Percentiles rank a stretch among this genome's conserved stretches.
Conservation (phyloP, 1,140 invertebrate genomes). For the Drosophila busckii region DNA sequence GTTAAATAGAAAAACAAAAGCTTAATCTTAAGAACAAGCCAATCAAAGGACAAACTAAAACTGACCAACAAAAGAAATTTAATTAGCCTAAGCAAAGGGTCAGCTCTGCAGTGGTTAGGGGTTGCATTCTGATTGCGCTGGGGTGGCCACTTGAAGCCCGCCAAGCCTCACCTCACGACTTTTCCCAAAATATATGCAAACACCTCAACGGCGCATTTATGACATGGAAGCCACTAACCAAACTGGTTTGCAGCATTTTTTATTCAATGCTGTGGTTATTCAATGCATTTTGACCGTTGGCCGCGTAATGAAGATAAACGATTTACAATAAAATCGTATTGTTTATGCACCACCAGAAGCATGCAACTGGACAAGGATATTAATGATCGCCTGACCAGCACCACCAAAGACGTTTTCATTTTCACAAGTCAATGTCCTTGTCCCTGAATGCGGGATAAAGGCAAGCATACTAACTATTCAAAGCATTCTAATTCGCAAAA, state of each 20-base stretch:
- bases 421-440: constrained; percentile 20
- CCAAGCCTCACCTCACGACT: no score
- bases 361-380: constrained; percentile 47
- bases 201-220: constrained; percentile 41
- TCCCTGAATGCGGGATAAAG: constrained; percentile 25
- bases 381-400: constrained; percentile 53
- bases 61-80: constrained; percentile 58
- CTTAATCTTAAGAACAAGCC: constrained; percentile 66
- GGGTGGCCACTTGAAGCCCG: constrained; percentile 61
- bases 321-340: constrained; percentile 70
- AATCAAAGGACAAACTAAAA: constrained; percentile 73
- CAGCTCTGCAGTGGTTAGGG: constrained; percentile 45
- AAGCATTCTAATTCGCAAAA: no score
- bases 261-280: constrained; percentile 41
- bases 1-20: constrained; percentile 76
- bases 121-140: constrained; percentile 38
- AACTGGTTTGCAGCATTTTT: constrained; percentile 41
- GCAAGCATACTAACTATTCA: no score
- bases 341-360: constrained; percentile 42
- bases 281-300: constrained; percentile 53
- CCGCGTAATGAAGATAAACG: constrained; percentile 74
- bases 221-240: constrained; percentile 4
- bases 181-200: constrained; percentile 1
- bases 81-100: constrained; percentile 56
- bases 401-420: no score